phyloP scores from a whole-genome alignment of 1,140 invertebrate genomes.

The Drosophila busckii region DNA sequence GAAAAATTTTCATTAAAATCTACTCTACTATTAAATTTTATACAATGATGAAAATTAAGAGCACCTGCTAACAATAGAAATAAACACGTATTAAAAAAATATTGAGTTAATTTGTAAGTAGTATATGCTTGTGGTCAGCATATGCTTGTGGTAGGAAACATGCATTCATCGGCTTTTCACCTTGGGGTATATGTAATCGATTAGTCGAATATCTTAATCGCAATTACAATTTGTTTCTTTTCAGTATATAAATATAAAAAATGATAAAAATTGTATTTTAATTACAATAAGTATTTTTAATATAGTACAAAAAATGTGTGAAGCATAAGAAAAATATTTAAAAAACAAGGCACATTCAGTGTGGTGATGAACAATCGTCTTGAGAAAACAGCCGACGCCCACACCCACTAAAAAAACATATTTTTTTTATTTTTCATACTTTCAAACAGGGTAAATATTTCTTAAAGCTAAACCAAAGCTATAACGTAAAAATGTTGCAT shows the following conservation, averaged over 20 bases:
- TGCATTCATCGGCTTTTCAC: too few relatives aligned
- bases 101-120: too few relatives aligned
- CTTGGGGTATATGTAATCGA: constrained; percentile 4
- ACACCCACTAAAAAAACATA: constrained; percentile 29
- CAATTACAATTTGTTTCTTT: constrained; percentile 28
- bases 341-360: constrained; percentile 22
- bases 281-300: constrained; percentile 14
- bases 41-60: too few relatives aligned
- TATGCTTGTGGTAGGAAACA: too few relatives aligned
- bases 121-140: too few relatives aligned
- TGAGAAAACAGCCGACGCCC: constrained; percentile 65
- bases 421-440: constrained; percentile 22
- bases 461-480: too few relatives aligned
- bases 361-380: constrained; percentile 34
- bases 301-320: constrained; percentile 36
- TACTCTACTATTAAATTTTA: too few relatives aligned
- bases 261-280: constrained; percentile 35
- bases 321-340: constrained; percentile 8
- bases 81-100: too few relatives aligned
- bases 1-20: too few relatives aligned
- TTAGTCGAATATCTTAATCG: constrained; percentile 23
- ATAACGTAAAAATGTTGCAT: too few relatives aligned
- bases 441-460: constrained; percentile 7
- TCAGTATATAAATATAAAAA: constrained; percentile 64
- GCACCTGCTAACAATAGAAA: too few relatives aligned